Conservation (phyloP, 2,888 invertebrate species). For the Corythucha ciliata region DNA sequence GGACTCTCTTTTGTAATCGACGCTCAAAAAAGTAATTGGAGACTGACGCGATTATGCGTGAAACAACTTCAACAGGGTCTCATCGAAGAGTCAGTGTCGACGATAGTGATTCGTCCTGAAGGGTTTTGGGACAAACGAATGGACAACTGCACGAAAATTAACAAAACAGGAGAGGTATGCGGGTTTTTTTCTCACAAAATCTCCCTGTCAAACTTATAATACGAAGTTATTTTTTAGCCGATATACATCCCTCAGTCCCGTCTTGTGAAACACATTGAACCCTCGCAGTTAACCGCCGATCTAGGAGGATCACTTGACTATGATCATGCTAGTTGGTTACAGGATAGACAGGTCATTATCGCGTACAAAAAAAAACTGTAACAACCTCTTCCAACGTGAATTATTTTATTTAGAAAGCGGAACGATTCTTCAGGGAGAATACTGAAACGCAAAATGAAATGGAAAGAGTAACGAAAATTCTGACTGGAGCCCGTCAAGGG, state of each 20-base stretch:
- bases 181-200: background rate
- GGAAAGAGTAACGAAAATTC: slow-evolving; percentile 50
- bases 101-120: slow-evolving; percentile 59
- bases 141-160: slow-evolving; percentile 53
- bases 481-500: slow-evolving; percentile 40
- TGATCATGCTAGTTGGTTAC: slow-evolving; percentile 65
- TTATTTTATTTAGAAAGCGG: slow-evolving; percentile 43
- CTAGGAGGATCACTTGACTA: slow-evolving; percentile 62
- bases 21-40: slow-evolving; percentile 54
- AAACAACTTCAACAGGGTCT: slow-evolving; percentile 49
- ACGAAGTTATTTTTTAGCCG: slow-evolving; percentile 47
- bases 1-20: slow-evolving; percentile 56
- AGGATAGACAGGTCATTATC: slow-evolving; percentile 65
- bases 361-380: too few species aligned
- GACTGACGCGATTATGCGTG: slow-evolving; percentile 52
- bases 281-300: slow-evolving; percentile 59
- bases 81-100: slow-evolving; percentile 41
- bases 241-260: slow-evolving; percentile 59
- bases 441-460: slow-evolving; percentile 50
- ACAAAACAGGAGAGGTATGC: slow-evolving; percentile 18
- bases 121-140: slow-evolving; percentile 66
- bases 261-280: slow-evolving; percentile 58
- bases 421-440: slow-evolving; percentile 28
- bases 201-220: background rate
- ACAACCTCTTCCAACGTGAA: too few species aligned